phyloP scores from a whole-genome alignment of 2,113 vertebrate genomes.

The Pelodiscus sinensis region DNA sequence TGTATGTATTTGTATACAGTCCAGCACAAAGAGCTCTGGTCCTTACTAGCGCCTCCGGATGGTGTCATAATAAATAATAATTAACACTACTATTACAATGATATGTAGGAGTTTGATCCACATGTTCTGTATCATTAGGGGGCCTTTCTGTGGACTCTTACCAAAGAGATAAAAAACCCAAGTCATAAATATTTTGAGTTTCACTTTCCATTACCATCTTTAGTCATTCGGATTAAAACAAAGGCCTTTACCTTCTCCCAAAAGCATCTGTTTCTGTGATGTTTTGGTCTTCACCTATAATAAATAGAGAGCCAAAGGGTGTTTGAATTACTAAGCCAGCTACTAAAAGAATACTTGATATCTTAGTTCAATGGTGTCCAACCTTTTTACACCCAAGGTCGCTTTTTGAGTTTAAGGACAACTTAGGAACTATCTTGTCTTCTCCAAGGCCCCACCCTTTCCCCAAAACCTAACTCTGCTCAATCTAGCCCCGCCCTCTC shows the following conservation, averaged over 20 bases:
- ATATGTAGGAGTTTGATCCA: background rate
- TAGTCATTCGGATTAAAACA: background rate
- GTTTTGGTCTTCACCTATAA: constrained; percentile 71
- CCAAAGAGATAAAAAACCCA: background rate
- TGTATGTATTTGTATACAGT: background rate
- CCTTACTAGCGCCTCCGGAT: background rate
- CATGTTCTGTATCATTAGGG: background rate
- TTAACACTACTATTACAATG: background rate
- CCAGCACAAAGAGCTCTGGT: background rate
- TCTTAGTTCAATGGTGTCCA: too few species aligned
- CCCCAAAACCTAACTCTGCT: too few species aligned
- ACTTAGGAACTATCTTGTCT: too few species aligned
- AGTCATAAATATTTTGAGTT: background rate
- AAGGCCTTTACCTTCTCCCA: constrained; percentile 74
- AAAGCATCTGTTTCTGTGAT: constrained; percentile 80
- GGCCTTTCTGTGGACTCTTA: background rate
- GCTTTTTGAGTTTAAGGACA: too few species aligned
- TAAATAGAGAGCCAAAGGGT: constrained; percentile 27
- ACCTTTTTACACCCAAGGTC: too few species aligned
- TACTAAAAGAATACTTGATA: background rate
- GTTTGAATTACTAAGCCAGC: background rate
- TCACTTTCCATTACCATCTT: background rate
- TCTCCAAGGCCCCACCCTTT: too few species aligned
- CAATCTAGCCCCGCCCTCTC: too few species aligned
- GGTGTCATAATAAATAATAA: background rate